These are phyloP conservation scores for Atherinomorus stipes DNA, from an alignment of 2,113 vertebrate genomes.

Conservation along the genomic window DNA sequence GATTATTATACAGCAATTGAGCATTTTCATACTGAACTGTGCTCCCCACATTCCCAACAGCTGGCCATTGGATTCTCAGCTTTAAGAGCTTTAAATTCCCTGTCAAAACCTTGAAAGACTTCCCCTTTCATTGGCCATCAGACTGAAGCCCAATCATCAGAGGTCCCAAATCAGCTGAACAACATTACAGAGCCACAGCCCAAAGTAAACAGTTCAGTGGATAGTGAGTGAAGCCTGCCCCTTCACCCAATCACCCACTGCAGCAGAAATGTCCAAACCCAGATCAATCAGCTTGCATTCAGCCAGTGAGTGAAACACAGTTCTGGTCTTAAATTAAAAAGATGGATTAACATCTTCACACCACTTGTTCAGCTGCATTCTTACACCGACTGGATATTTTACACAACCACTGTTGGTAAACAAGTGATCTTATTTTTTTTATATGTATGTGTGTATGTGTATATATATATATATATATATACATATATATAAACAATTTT, in stretches of 20 bases:
- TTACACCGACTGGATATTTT: too few relatives aligned
- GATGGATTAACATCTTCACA: neutral
- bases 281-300: neutral
- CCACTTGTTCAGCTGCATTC: neutral
- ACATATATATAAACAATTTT: too few relatives aligned
- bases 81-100: neutral
- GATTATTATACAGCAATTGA: neutral
- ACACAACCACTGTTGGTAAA: too few relatives aligned
- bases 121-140: neutral
- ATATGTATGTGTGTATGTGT: too few relatives aligned
- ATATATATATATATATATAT: too few relatives aligned
- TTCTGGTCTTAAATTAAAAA: neutral
- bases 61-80: neutral
- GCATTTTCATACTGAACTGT: neutral
- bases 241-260: neutral
- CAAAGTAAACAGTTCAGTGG: neutral
- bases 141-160: neutral
- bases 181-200: neutral
- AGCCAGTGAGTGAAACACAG: neutral
- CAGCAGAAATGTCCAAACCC: neutral
- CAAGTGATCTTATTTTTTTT: too few relatives aligned
- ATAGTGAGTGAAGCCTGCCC: neutral
- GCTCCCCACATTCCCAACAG: neutral
- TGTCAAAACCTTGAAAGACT: neutral
- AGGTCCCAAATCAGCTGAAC: neutral